Percentiles rank a stretch among this genome's conserved stretches.
These are phyloP conservation scores for Pristionchus entomophagus DNA, from an alignment of 2,888 invertebrate genomes.

Conservation along the genomic window DNA sequence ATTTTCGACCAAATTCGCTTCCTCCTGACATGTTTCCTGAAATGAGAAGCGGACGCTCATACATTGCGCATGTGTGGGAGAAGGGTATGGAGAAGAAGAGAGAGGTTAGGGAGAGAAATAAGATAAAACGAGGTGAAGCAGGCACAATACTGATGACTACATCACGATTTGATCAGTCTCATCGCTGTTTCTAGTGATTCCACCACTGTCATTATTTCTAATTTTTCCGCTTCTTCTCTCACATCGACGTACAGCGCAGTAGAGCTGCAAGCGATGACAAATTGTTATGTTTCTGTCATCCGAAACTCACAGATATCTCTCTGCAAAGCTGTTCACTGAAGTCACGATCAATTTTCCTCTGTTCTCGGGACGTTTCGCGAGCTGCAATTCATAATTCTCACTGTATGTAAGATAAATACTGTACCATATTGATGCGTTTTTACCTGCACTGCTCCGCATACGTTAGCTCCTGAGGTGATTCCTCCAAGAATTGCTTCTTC, in stretches of 20 bases:
- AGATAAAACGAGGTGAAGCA: no score
- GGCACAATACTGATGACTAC: background rate
- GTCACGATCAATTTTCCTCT: slow-evolving; percentile 65
- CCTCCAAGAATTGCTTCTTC: slow-evolving; percentile 63
- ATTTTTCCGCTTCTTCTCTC: slow-evolving; percentile 10
- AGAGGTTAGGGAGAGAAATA: background rate
- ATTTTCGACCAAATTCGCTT: no score
- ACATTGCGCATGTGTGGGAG: no score
- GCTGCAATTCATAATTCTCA: slow-evolving; percentile 41
- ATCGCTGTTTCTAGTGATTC: background rate
- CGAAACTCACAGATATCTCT: slow-evolving; percentile 61
- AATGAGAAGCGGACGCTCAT: no score
- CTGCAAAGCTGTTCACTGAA: slow-evolving; percentile 60
- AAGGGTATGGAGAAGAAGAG: background rate
- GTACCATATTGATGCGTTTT: no score
- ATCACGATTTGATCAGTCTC: background rate
- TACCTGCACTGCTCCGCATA: slow-evolving; percentile 60
- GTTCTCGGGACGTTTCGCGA: slow-evolving; percentile 61
- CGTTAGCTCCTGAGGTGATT: slow-evolving; percentile 64
- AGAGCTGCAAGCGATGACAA: slow-evolving; percentile 47
- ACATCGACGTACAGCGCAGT: slow-evolving; percentile 38
- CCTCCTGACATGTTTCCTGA: no score
- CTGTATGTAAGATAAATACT: no score
- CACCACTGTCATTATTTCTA: background rate
- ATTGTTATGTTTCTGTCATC: no score